phyloP scores from a whole-genome alignment of 1,140 invertebrate species.

The Nomia melanderi region DNA sequence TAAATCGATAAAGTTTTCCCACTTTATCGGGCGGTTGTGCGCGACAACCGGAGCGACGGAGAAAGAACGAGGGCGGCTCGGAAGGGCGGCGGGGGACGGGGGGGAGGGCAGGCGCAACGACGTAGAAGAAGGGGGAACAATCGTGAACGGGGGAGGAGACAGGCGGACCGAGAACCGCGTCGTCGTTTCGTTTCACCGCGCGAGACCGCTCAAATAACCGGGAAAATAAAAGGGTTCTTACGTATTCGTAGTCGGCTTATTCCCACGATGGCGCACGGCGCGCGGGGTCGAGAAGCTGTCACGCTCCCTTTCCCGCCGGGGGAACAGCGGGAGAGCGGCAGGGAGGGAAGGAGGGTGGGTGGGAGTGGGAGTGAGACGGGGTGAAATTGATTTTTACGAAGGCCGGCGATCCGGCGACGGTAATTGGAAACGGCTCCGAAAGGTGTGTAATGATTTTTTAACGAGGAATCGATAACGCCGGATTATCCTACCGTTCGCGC shows the following conservation, averaged over 20 bases:
- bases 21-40: slow-evolving; percentile 59
- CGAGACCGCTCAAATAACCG: slow-evolving; percentile 52
- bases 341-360: too few species aligned
- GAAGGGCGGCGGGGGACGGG: neutral
- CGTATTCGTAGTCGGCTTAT: slow-evolving; percentile 39
- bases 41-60: slow-evolving; percentile 23
- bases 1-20: slow-evolving; percentile 71
- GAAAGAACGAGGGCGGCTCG: too few species aligned
- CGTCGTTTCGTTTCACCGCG: slow-evolving; percentile 30
- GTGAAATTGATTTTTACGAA: slow-evolving; percentile 26
- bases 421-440: neutral
- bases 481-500: slow-evolving; percentile 12
- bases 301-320: too few species aligned
- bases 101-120: too few species aligned
- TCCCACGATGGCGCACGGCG: neutral
- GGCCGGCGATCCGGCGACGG: too few species aligned
- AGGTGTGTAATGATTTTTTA: slow-evolving; percentile 23
- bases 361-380: too few species aligned
- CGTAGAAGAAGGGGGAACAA: slow-evolving; percentile 9
- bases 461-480: slow-evolving; percentile 1
- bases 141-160: neutral
- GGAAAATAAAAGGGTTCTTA: slow-evolving; percentile 53
- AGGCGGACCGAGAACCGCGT: neutral
- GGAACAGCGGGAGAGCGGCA: too few species aligned
- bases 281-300: neutral